Conservation (phyloP, 2,888 invertebrate species). For the Cynaeus angustus region DNA sequence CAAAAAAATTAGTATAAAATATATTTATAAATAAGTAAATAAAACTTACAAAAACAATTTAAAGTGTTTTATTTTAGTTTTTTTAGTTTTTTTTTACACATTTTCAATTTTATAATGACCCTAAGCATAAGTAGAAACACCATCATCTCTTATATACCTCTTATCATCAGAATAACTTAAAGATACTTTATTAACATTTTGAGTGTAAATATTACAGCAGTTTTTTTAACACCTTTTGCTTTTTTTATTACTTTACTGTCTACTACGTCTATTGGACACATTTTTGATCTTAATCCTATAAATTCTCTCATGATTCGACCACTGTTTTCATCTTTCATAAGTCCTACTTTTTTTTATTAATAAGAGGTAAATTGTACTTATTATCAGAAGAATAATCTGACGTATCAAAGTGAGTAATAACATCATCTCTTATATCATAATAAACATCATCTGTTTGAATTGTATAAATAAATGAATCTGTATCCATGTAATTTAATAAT, state of each 20-base stretch:
- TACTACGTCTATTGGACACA: constrained; percentile 28
- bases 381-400: not conserved
- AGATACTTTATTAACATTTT: constrained; percentile 44
- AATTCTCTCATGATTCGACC: constrained; percentile 34
- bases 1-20: constrained; percentile 50
- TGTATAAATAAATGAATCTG: constrained; percentile 28
- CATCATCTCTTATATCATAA: constrained; percentile 12
- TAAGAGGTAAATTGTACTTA: not conserved
- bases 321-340: constrained; percentile 39
- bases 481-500: constrained; percentile 3
- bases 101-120: constrained; percentile 38
- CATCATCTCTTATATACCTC: constrained; percentile 32
- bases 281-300: constrained; percentile 32
- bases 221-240: constrained; percentile 46
- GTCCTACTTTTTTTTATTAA: constrained; percentile 19
- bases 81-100: not conserved
- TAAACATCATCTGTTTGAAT: constrained; percentile 30
- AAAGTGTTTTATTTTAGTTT: constrained; percentile 4
- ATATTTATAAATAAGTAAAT: not conserved
- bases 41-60: not conserved
- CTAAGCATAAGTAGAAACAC: constrained; percentile 45
- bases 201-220: constrained; percentile 41
- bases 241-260: constrained; percentile 25
- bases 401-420: not conserved
- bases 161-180: constrained; percentile 45